phyloP scores from a whole-genome alignment of 2,888 invertebrate species.

The Ormyrus thymus region DNA sequence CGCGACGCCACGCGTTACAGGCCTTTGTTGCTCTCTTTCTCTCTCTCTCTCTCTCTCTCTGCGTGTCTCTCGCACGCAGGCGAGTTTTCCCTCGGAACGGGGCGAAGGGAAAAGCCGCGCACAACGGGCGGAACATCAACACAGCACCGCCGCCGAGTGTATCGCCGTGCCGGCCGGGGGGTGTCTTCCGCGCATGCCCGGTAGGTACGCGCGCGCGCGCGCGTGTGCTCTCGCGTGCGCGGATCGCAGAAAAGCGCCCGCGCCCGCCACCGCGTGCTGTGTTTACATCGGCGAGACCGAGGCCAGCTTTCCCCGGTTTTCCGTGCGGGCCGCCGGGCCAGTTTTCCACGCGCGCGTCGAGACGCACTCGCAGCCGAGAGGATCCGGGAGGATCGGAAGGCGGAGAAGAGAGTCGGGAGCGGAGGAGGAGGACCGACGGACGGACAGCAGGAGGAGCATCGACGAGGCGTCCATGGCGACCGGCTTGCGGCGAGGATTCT shows the following conservation, averaged over 20 bases:
- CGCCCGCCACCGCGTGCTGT: neutral
- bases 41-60: neutral
- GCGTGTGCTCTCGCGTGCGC: conserved; percentile 1
- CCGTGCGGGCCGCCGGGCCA: too few species aligned
- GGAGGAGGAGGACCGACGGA: neutral
- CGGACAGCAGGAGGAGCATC: too few species aligned
- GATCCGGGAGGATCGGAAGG: neutral
- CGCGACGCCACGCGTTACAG: neutral
- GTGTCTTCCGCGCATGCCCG: neutral
- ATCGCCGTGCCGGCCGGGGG: conserved; percentile 21
- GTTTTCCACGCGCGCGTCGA: too few species aligned
- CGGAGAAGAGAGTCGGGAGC: neutral
- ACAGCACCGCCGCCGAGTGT: conserved; percentile 23
- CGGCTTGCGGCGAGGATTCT: conserved; percentile 26
- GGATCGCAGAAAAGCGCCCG: neutral
- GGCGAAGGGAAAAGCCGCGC: too few species aligned
- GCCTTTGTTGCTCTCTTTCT: neutral
- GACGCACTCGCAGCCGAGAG: neutral
- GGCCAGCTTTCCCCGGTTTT: too few species aligned
- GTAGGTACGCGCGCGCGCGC: neutral
- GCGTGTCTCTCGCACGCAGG: neutral
- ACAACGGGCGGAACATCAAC: neutral
- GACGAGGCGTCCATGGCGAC: conserved; percentile 47
- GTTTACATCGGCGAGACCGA: too few species aligned
- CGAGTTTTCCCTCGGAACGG: neutral